Evolutionary conservation across 1,140 invertebrate species (phyloP), one percentile per base, ranked within the genome.

Genomic region (Thaumatotibia leucotreta): DNA sequence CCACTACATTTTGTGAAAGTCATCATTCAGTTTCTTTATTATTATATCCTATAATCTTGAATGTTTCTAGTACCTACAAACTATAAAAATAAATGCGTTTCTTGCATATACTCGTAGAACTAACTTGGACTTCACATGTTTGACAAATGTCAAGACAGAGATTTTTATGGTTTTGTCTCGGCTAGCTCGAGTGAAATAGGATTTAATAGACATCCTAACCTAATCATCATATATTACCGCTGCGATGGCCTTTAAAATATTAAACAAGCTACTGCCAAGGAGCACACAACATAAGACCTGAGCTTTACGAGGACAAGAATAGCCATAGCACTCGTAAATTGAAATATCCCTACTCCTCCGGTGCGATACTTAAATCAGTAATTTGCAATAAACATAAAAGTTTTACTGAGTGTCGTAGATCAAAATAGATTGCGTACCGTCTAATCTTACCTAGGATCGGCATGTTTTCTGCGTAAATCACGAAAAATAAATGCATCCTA

Each of bases 401-500:
- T 45, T 45, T 45, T 45, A 45, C 39, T 14, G 39, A 45, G 39
- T n/a, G 17, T 20, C 52, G 20, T 54, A 58, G 24, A 58, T 58
- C 52, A 27, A 58, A 58, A 58, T 58, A 58, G 52, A 58, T 58
- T 58, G 52, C 50, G 9, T 39, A n/a, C n/a, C 39, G 17, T 45
- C 39, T 45, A 45, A 45, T 45, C 39, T 45, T 27, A 27, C 52
- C 52, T 58, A 58, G 52, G 52, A 58, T 58, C 52, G 23, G 52
- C 27, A 58, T 24, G 52, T 58, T 58, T 52, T 52, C 50, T 58
- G 52, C 52, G 23, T 58, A 58, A 58, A 58, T 58, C 52, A 58
- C 24, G 24, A 58, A 58, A 58, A 58, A 58, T 64, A 64, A 32
- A 64, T 64, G 33, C 33, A 29, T 68, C 63, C 54, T 66, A 58